Conservation (phyloP, 2,113 vertebrate species). For the Cryptotis parvus region DNA sequence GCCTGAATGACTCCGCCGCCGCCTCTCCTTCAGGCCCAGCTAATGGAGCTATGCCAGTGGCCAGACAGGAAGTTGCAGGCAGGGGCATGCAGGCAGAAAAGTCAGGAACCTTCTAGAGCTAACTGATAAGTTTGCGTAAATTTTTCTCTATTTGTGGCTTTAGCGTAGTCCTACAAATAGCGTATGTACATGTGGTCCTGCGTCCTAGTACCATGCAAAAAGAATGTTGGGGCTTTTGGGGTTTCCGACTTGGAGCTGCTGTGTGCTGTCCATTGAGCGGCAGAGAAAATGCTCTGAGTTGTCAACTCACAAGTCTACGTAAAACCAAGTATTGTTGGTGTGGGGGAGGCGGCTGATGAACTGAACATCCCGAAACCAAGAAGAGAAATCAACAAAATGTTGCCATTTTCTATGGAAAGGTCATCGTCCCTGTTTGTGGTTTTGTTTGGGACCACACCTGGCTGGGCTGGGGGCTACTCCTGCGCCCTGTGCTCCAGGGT, state of each 20-base stretch:
- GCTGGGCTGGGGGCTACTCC: no score
- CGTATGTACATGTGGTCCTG: background rate
- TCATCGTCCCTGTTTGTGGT: background rate
- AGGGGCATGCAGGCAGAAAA: no score
- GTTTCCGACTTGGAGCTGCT: background rate
- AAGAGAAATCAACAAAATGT: background rate
- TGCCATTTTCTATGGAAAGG: background rate
- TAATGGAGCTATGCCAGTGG: background rate
- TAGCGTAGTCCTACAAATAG: no score
- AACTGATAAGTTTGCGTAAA: background rate
- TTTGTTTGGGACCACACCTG: no score
- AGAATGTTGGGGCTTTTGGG: background rate
- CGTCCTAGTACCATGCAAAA: background rate
- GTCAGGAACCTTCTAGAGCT: background rate
- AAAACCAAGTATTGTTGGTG: background rate
- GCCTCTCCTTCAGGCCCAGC: background rate
- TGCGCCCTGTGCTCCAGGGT: no score
- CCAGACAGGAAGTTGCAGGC: background rate
- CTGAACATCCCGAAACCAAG: no score
- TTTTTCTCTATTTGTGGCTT: background rate
- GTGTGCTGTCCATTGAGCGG: background rate
- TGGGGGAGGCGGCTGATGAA: no score
- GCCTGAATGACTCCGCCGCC: no score
- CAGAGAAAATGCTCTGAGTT: background rate
- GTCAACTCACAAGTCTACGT: slow-evolving; percentile 24